These are phyloP conservation scores for Apotomis turbidana DNA, from an alignment of 2,888 invertebrate species.

Conservation along the genomic window DNA sequence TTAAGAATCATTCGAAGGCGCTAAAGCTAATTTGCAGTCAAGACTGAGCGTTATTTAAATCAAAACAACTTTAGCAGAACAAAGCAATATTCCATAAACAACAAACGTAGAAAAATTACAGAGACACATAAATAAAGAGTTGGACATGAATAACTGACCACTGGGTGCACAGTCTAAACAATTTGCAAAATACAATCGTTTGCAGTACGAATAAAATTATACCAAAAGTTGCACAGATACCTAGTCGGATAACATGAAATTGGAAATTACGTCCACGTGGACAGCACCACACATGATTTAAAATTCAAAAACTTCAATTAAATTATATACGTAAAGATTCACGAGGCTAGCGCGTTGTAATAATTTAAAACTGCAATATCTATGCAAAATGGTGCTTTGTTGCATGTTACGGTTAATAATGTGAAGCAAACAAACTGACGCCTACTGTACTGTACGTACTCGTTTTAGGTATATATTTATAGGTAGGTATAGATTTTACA, in stretches of 20 bases:
- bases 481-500: not conserved
- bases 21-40: too few species aligned
- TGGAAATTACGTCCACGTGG: conserved; percentile 42
- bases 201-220: conserved; percentile 42
- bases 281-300: conserved; percentile 43
- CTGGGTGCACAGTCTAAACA: conserved; percentile 18
- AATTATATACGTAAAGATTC: conserved; percentile 44
- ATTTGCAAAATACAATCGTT: conserved; percentile 16
- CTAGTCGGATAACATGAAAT: conserved; percentile 35
- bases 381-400: conserved; percentile 56
- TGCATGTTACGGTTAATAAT: conserved; percentile 54
- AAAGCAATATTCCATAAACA: not conserved
- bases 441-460: not conserved
- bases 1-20: too few species aligned
- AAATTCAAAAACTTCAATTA: conserved; percentile 43
- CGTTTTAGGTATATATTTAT: not conserved
- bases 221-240: conserved; percentile 44
- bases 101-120: conserved; percentile 14
- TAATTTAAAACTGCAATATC: conserved; percentile 50
- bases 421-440: not conserved
- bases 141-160: not conserved
- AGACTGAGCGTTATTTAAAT: not conserved
- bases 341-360: conserved; percentile 45
- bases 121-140: conserved; percentile 9
- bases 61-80: not conserved